These are phyloP conservation scores for Teleiodes luculella DNA, from an alignment of 2,888 invertebrate genomes.

Conservation along the genomic window DNA sequence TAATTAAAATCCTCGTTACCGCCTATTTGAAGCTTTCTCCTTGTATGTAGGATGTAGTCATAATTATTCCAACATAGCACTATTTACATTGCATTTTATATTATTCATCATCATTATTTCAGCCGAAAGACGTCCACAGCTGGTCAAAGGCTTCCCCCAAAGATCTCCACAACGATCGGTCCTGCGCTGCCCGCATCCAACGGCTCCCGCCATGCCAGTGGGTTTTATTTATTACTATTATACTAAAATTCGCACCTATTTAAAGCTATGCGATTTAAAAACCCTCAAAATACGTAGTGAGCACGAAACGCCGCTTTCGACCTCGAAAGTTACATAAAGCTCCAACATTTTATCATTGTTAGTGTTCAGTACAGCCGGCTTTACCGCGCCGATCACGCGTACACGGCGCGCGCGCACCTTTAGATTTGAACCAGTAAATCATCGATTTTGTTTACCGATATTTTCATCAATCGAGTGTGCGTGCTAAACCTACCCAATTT, in stretches of 20 bases:
- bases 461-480: not conserved
- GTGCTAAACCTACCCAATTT: constrained; percentile 2
- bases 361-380: constrained; percentile 60
- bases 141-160: too few species aligned
- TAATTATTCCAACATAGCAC: too few species aligned
- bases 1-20: too few species aligned
- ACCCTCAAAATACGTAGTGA: constrained; percentile 37
- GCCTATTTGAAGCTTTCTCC: too few species aligned
- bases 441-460: not conserved
- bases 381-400: constrained; percentile 56
- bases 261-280: not conserved
- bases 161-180: too few species aligned
- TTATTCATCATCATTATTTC: too few species aligned
- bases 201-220: too few species aligned
- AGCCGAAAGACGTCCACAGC: too few species aligned
- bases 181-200: too few species aligned
- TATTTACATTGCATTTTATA: too few species aligned
- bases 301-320: constrained; percentile 71
- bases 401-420: constrained; percentile 39
- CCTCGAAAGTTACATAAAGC: constrained; percentile 71
- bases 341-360: constrained; percentile 54
- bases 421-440: constrained; percentile 23
- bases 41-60: too few species aligned
- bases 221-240: too few species aligned
- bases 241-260: not conserved